These are phyloP conservation scores for Malacosoma neustria DNA, from an alignment of 2,888 invertebrate genomes.

Conservation along the genomic window DNA sequence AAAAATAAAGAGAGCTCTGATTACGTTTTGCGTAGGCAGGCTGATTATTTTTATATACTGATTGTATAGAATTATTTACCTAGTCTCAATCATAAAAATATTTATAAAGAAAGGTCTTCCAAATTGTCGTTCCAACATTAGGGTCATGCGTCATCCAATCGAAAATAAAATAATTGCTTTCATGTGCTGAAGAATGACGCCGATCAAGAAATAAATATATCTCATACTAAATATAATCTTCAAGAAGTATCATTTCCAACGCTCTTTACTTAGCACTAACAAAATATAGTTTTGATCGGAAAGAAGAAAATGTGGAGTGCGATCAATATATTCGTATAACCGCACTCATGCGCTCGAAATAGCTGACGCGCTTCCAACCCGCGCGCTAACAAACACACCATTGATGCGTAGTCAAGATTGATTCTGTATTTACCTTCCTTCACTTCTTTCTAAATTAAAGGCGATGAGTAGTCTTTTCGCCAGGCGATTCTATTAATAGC, in stretches of 20 bases:
- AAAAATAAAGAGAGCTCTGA: background rate
- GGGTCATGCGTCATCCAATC: slow-evolving; percentile 57
- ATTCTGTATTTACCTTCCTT: slow-evolving; percentile 60
- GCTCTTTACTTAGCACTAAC: slow-evolving; percentile 54
- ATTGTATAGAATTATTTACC: background rate
- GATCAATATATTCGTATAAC: slow-evolving; percentile 55
- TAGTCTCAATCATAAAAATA: background rate
- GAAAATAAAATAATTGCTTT: slow-evolving; percentile 57
- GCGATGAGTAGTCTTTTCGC: slow-evolving; percentile 61
- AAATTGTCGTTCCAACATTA: slow-evolving; percentile 37
- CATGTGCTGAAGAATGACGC: slow-evolving; percentile 58
- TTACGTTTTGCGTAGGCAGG: background rate
- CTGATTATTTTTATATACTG: background rate
- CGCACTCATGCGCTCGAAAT: slow-evolving; percentile 40
- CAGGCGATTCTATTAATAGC: slow-evolving; percentile 63
- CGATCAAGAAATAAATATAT: slow-evolving; percentile 51
- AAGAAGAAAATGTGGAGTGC: slow-evolving; percentile 56
- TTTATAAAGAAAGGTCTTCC: slow-evolving; percentile 10
- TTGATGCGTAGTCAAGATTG: slow-evolving; percentile 38
- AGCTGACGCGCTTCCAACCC: slow-evolving; percentile 33
- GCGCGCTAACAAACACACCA: slow-evolving; percentile 45
- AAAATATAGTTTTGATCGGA: slow-evolving; percentile 49
- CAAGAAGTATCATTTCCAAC: slow-evolving; percentile 53
- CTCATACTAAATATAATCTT: slow-evolving; percentile 51
- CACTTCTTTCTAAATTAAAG: slow-evolving; percentile 60